Conservation (phyloP, 2,113 vertebrate genomes). For the Anarhynchus alexandrinus region DNA sequence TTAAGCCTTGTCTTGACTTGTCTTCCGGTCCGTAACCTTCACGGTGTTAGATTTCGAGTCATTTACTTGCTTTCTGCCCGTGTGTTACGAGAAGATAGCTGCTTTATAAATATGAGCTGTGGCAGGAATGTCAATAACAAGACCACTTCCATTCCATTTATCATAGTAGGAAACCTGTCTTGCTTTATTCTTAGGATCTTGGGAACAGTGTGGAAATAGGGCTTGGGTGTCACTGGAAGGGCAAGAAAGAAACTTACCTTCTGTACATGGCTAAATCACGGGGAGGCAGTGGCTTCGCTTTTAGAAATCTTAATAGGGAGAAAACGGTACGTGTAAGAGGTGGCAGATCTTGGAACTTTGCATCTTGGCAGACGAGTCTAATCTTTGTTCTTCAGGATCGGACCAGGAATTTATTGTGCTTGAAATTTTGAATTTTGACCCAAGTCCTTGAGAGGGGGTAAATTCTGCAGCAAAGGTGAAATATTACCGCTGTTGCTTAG, state of each 20-base stretch:
- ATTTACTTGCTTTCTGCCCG: not conserved
- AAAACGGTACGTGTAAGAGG: not conserved
- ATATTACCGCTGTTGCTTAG: not conserved
- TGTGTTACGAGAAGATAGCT: not conserved
- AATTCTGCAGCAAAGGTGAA: not conserved
- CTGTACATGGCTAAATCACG: fast-evolving
- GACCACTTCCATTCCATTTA: not conserved
- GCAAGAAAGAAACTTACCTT: not conserved
- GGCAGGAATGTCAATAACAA: not conserved
- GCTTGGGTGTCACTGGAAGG: not conserved
- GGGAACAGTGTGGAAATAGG: not conserved
- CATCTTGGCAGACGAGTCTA: not conserved
- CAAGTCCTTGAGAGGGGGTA: not conserved
- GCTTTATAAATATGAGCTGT: not conserved
- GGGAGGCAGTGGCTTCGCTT: not conserved
- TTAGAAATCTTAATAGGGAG: not conserved
- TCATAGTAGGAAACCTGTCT: not conserved
- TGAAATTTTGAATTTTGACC: not conserved
- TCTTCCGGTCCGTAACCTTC: not conserved
- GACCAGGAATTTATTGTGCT: not conserved
- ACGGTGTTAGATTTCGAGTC: not conserved
- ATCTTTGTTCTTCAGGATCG: not conserved
- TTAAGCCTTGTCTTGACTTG: not conserved
- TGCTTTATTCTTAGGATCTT: not conserved
- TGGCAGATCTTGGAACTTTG: too few relatives aligned